Conservation (phyloP, 2,888 invertebrate genomes). For the Volucella inflata region DNA sequence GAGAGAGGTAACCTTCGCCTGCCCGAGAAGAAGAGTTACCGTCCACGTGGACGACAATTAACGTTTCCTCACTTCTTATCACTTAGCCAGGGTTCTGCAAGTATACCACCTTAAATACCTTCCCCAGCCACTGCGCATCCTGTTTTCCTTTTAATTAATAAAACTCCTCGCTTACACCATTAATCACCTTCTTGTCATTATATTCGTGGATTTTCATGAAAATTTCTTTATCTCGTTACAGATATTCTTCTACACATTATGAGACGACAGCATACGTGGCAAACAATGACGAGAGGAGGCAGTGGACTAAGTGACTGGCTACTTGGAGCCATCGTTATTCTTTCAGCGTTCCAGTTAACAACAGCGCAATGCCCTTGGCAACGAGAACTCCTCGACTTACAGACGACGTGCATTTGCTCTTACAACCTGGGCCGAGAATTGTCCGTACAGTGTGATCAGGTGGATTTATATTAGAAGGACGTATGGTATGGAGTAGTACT, state of each 20-base stretch:
- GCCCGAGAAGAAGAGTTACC: constrained; percentile 27
- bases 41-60: constrained; percentile 55
- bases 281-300: constrained; percentile 59
- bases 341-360: constrained; percentile 58
- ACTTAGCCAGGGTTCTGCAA: too few species aligned
- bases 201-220: constrained; percentile 65
- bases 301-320: constrained; percentile 54
- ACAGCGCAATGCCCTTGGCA: constrained; percentile 93
- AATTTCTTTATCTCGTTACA: constrained; percentile 50
- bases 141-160: constrained; percentile 67
- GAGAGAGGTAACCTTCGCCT: constrained; percentile 9
- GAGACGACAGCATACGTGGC: constrained; percentile 69
- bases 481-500: constrained; percentile 24
- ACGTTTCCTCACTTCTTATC: constrained; percentile 17
- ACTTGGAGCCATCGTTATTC: constrained; percentile 54
- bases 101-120: too few species aligned
- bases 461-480: constrained; percentile 77
- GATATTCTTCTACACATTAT: constrained; percentile 58
- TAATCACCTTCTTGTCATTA: constrained; percentile 71
- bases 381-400: constrained; percentile 89
- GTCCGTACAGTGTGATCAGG: constrained; percentile 95
- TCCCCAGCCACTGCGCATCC: constrained; percentile 29
- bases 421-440: constrained; percentile 93
- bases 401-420: constrained; percentile 94
- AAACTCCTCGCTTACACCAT: constrained; percentile 61